Evolutionary conservation across 2,113 vertebrate species (phyloP), one percentile per base, ranked within the genome.

Genomic region (Seriola quinqueradiata): DNA sequence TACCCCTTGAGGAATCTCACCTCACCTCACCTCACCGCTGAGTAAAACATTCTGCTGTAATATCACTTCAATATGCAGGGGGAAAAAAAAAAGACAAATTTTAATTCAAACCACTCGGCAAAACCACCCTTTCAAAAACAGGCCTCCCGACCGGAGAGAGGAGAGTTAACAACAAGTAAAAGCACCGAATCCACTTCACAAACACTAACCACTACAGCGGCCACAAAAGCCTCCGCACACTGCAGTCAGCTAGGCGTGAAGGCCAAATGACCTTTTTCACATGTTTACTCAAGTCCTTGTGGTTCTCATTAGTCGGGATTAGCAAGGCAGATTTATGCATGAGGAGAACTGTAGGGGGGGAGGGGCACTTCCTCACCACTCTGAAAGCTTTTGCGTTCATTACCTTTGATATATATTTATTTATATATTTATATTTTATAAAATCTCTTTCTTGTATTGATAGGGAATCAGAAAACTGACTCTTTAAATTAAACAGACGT

Each of bases 301-400:
- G 72, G 70, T 70, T 55, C 85, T 90, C 89, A 83, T 92, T 90
- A 91, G 77, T 72, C 50, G 28, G 75, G 78, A 81, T 91, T 88
- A 87, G 82, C 76, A 70, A 87, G 28, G 60, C 82, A 86, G 71
- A 84, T 76, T 65, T 82, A 80, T 86, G 79, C 74, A 76, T n/a
- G 70, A 88, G 46, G 40, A 1, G 1, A 83, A 1, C 44, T 17
- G 13, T 9, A 14, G 1, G 16, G 57, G 55, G 6, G 69, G 19
- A 46, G 46, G 61, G 25, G 16, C 21, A n/a, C 63, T 42, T 73
- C 48, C 34, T 48, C 3, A 4, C 5, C 32, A 8, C 72, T 71
- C 34, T 66, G 17, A 72, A 57, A 55, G 69, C 19, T 40, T 0
- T 8, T 1, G 44, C 3, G 38, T 70, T n/a, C 3, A 1, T 50